These are phyloP conservation scores for Xenops minutus DNA, from an alignment of 2,797 vertebrate genomes.

Conservation along the genomic window DNA sequence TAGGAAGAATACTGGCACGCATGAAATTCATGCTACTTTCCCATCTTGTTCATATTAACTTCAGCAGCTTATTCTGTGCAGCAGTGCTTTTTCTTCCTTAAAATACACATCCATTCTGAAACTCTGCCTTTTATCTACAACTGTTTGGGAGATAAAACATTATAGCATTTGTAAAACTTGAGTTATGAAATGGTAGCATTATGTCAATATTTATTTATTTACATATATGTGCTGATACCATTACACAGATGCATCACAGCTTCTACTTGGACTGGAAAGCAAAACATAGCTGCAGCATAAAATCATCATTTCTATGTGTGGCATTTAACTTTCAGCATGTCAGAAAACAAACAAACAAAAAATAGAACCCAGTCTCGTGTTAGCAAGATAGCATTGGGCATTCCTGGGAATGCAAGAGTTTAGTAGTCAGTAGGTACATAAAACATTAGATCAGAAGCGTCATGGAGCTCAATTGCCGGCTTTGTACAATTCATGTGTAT, in stretches of 20 bases:
- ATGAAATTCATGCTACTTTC: neutral
- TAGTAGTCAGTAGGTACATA: neutral
- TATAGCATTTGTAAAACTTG: neutral
- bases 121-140: neutral
- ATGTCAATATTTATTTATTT: neutral
- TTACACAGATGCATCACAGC: neutral
- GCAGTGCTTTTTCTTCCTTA: neutral
- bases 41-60: neutral
- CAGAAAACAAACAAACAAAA: neutral
- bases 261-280: neutral
- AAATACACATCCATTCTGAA: neutral
- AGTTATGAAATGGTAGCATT: neutral
- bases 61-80: neutral
- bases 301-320: neutral
- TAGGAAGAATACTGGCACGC: neutral
- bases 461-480: accelerated
- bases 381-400: neutral
- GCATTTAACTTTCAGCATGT: neutral
- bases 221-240: neutral
- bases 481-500: neutral
- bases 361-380: neutral
- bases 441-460: neutral
- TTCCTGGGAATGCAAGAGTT: neutral
- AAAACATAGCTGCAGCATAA: neutral
- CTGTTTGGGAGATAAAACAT: neutral